These are phyloP conservation scores for Silurus lanzhouensis DNA, from an alignment of 2,797 vertebrate species.

Conservation along the genomic window DNA sequence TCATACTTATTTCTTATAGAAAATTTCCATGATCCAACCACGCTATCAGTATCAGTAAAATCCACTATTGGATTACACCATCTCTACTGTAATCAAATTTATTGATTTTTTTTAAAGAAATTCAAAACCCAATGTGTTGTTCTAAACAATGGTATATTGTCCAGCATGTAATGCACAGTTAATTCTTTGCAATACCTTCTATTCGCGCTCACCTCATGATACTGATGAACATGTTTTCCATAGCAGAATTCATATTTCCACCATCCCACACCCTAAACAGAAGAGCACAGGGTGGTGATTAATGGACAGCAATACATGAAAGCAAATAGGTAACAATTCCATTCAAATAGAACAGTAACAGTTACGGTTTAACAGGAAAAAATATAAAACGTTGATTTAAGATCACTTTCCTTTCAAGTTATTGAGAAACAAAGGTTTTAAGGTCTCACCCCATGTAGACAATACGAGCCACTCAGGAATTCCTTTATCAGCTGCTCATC, in stretches of 20 bases:
- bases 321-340: background rate
- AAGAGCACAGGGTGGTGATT: slow-evolving; percentile 33
- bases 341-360: background rate
- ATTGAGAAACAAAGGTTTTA: background rate
- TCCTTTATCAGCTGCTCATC: slow-evolving; percentile 97
- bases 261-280: slow-evolving; percentile 92
- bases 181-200: background rate
- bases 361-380: no score
- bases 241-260: slow-evolving; percentile 99
- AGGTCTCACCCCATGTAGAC: slow-evolving; percentile 92
- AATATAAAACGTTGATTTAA: background rate
- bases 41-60: no score
- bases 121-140: background rate
- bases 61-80: no score
- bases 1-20: no score
- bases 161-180: background rate
- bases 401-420: background rate
- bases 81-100: no score
- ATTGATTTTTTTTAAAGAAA: no score
- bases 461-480: slow-evolving; percentile 96
- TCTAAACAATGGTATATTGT: background rate
- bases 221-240: slow-evolving; percentile 94
- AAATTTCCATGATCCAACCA: no score
- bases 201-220: slow-evolving; percentile 85
- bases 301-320: background rate